Evolutionary conservation across 2,888 invertebrate species (phyloP), one percentile per base, ranked within the genome.

Genomic region (Dicranocentrus wangi): DNA sequence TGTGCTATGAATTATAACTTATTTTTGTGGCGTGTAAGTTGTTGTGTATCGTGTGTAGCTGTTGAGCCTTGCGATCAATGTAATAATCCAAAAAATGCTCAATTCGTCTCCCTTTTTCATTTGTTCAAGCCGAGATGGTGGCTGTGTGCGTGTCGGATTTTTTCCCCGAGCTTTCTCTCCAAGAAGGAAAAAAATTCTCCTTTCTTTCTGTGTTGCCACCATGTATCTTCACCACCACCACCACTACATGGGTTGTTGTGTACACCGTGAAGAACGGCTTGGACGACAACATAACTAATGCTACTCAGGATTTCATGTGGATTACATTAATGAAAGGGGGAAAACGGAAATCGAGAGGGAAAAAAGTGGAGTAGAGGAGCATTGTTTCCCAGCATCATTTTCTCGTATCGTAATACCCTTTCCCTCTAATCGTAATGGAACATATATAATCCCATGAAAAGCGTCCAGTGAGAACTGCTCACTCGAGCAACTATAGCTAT

Each of bases 291-390:
- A 78, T 78, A 78, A 78, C 63, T 78, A 78, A 78, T 78, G 77
- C 77, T 70, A 27, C 77, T 78, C 77, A 78, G 77, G 77, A 70
- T 78, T 78, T 70, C 77, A 78, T 78, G 77, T 63, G 77, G 77
- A 78, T 78, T 78, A 78, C 70, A 70, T 70, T 78, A 78, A 78
- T 78, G 77, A 77, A 77, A 77, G 68, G 77, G 69, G 68, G 75
- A 43, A 68, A 60, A 72, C 27, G 61, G 51, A 73, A 73, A 73
- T 73, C 21, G 73, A 65, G 76, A 66, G 66, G 73, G 21, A 71
- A 72, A 72, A 60, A 53, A 60, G 51, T 76, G 32, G 68, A 60
- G 23, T 42, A 60, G 53, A 32, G 70, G 55, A 70, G 70, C 42
- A 78, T 70, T 63, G 53, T 70, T 70, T 70, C 47, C 27, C 58